Percentiles rank a stretch among this genome's conserved stretches.
phyloP scores from a whole-genome alignment of 2,888 invertebrate species.

The Myopa tessellatipennis region DNA sequence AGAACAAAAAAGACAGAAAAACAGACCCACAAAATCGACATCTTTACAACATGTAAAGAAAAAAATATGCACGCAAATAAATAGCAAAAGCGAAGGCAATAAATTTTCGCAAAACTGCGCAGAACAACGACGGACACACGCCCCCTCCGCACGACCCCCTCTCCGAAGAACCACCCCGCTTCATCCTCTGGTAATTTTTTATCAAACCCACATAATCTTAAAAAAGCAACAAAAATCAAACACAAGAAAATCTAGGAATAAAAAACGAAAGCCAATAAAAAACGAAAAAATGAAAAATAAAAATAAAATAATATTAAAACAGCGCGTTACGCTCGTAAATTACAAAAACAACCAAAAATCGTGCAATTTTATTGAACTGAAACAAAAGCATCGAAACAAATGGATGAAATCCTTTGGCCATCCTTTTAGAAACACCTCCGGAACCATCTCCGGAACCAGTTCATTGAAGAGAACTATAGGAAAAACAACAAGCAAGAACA shows the following conservation, averaged over 20 bases:
- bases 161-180: no score
- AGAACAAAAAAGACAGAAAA: no score
- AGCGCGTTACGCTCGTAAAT: conserved; percentile 37
- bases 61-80: background rate
- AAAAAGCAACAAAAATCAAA: background rate
- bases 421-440: background rate
- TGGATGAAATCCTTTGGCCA: background rate
- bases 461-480: background rate
- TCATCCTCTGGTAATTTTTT: no score
- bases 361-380: conserved; percentile 29
- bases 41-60: background rate
- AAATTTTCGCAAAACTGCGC: conserved; percentile 1
- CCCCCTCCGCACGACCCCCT: no score
- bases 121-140: background rate
- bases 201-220: conserved; percentile 5
- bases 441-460: background rate
- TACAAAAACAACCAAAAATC: conserved; percentile 31
- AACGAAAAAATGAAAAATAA: background rate
- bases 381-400: conserved; percentile 2
- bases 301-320: conserved; percentile 6
- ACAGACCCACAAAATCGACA: no score
- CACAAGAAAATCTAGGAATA: background rate
- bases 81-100: background rate
- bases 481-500: no score
- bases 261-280: background rate